These are phyloP conservation scores for Scylla paramamosain DNA, from an alignment of 1,140 invertebrate species.

Conservation along the genomic window DNA sequence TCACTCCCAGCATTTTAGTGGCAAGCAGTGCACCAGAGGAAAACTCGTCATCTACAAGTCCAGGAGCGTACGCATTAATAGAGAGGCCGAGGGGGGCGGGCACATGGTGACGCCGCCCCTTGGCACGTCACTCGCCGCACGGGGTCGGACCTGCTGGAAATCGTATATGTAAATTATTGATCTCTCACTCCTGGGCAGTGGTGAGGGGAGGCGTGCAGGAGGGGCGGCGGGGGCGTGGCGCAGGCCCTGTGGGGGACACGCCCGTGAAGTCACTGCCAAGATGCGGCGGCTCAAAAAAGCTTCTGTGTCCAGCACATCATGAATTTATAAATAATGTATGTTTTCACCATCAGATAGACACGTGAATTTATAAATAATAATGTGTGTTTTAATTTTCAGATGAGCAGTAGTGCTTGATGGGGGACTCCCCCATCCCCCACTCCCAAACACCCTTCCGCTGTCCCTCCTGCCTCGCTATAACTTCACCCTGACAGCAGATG, in stretches of 20 bases:
- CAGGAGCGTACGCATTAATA: background rate
- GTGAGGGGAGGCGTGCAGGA: background rate
- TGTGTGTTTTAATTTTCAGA: no score
- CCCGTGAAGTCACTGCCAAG: no score
- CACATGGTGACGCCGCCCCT: background rate
- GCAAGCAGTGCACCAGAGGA: background rate
- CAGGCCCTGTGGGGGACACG: background rate
- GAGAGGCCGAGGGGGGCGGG: slow-evolving; percentile 3
- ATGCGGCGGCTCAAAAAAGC: no score
- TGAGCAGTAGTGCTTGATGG: no score
- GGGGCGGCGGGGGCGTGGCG: background rate
- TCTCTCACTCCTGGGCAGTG: background rate
- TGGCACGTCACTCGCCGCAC: slow-evolving; percentile 7
- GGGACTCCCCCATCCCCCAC: no score
- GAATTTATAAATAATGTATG: no score
- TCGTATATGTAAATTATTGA: background rate
- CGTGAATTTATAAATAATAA: no score
- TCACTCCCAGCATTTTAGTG: background rate
- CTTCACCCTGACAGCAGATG: no score
- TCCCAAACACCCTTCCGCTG: no score
- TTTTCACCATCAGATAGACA: no score
- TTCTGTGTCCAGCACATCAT: no score
- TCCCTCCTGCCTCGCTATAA: no score
- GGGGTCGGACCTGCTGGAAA: background rate
- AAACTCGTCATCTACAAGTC: background rate